phyloP scores from a whole-genome alignment of 2,888 invertebrate genomes.

The Leptarthrus brevirostris region DNA sequence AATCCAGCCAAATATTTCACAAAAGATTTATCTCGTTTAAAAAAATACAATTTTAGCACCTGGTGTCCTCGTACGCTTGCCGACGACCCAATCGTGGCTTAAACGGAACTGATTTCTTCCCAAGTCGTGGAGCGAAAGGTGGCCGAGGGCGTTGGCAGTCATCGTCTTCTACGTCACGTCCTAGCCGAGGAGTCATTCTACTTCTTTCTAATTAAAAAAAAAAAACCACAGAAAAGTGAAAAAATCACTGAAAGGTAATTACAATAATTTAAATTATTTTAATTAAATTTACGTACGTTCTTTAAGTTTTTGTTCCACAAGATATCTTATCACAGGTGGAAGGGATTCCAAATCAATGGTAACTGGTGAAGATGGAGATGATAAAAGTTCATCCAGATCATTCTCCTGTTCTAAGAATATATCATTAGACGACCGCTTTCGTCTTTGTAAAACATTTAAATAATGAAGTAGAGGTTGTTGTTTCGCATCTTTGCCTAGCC shows the following conservation, averaged over 20 bases:
- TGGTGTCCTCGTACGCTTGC: slow-evolving; percentile 32
- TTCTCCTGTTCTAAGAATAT: slow-evolving; percentile 11
- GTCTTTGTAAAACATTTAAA: slow-evolving; percentile 2
- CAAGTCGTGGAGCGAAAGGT: slow-evolving; percentile 68
- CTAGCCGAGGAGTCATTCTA: slow-evolving; percentile 31
- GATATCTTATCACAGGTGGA: slow-evolving; percentile 38
- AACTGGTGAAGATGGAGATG: slow-evolving; percentile 3
- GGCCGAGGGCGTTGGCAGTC: slow-evolving; percentile 64
- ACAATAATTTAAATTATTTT: too few species aligned
- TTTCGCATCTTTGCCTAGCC: neutral
- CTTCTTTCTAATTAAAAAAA: neutral
- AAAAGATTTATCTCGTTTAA: too few species aligned
- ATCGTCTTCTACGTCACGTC: slow-evolving; percentile 33
- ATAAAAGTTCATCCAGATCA: slow-evolving; percentile 15
- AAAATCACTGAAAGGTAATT: too few species aligned
- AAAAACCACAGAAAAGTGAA: neutral
- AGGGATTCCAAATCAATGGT: slow-evolving; percentile 24
- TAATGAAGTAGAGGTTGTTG: neutral
- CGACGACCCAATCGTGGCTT: slow-evolving; percentile 66
- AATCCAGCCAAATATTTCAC: neutral
- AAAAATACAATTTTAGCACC: neutral
- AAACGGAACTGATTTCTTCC: slow-evolving; percentile 67
- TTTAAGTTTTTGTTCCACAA: slow-evolving; percentile 37
- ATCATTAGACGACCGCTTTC: slow-evolving; percentile 33
- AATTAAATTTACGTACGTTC: slow-evolving; percentile 6